Conservation (phyloP, 2,797 vertebrate genomes). For the Onychomys leucogaster region DNA sequence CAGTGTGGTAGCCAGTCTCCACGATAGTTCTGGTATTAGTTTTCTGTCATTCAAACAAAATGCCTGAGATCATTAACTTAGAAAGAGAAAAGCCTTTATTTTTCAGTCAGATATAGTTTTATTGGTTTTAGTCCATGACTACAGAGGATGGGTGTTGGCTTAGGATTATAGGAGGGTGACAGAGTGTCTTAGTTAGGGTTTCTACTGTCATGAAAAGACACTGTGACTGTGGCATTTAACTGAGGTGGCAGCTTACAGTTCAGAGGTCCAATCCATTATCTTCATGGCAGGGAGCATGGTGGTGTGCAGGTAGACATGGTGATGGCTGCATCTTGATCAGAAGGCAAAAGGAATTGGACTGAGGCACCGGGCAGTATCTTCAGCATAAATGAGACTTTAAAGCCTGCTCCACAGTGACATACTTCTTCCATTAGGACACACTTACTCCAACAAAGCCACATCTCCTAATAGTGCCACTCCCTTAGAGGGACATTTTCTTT, state of each 20-base stretch:
- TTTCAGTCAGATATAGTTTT: not conserved
- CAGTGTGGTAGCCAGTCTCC: not conserved
- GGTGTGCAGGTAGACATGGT: not conserved
- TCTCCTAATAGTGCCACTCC: not conserved
- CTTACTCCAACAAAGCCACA: not conserved
- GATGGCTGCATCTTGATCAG: not conserved
- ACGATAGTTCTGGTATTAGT: not conserved
- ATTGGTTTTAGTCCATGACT: not conserved
- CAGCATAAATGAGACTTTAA: not conserved
- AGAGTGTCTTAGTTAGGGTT: not conserved
- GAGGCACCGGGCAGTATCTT: not conserved
- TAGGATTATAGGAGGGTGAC: not conserved
- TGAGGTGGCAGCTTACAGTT: not conserved
- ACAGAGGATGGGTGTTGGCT: accelerated
- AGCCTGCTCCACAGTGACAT: not conserved
- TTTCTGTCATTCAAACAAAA: not conserved
- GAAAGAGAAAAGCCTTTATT: not conserved
- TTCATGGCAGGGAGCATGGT: not conserved
- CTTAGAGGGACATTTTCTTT: not conserved
- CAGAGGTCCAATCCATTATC: not conserved
- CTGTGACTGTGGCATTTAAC: not conserved
- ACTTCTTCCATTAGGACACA: not conserved
- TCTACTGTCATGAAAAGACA: not conserved
- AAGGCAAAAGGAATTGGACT: not conserved
- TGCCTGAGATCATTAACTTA: not conserved